phyloP scores from a whole-genome alignment of 2,797 vertebrate genomes.

The Halcyon chelicuti region DNA sequence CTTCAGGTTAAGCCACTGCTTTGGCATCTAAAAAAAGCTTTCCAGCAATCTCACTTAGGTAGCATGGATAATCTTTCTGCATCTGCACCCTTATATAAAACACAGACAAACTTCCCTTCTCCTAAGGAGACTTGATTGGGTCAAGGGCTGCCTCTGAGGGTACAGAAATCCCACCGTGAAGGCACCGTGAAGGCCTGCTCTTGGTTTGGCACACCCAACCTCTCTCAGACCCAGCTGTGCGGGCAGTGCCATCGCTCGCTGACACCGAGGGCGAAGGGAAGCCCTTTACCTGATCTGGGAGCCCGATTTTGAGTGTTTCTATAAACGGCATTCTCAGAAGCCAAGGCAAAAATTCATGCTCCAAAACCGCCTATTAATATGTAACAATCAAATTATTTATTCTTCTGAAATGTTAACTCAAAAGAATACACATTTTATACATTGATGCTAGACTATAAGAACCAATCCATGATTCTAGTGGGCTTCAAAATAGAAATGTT shows the following conservation, averaged over 20 bases:
- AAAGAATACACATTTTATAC: background rate
- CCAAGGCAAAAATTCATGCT: background rate
- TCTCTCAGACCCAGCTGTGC: fast-evolving
- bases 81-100: background rate
- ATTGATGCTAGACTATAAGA: background rate
- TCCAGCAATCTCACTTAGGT: background rate
- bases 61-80: background rate
- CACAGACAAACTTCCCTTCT: background rate
- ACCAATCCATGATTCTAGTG: background rate
- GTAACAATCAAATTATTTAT: background rate
- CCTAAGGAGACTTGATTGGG: background rate
- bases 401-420: background rate
- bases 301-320: background rate
- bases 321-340: background rate
- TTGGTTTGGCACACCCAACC: background rate
- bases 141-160: background rate
- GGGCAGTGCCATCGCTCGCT: fast-evolving
- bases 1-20: background rate
- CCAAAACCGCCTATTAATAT: background rate
- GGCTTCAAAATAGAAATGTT: background rate
- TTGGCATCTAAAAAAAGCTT: background rate
- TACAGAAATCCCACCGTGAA: background rate
- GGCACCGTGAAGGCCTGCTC: too few species aligned
- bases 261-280: background rate
- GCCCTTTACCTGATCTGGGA: background rate